Base-by-base conservation (phyloP, 2,888 invertebrate species). In the Hypomecis punctinalis region DNA sequence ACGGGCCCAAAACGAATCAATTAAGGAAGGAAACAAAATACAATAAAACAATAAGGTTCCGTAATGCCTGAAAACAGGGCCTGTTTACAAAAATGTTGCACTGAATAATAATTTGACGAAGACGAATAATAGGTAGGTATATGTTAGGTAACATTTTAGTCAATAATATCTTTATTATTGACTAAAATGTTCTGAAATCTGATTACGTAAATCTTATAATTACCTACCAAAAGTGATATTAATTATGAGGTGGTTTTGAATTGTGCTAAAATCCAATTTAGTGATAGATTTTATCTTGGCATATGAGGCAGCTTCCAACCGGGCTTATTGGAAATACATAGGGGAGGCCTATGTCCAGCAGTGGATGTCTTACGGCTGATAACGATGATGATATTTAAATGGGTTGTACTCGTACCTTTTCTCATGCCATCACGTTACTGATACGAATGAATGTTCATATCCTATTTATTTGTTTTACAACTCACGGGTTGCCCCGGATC, bases 341-440 rank as follows among this genome's bases (percentile, higher is more conserved):
- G n/a, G n/a, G n/a, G n/a, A n/a, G n/a, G n/a, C n/a, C n/a, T n/a
- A n/a, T n/a, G n/a, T n/a, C n/a, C n/a, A n/a, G n/a, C n/a, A n/a
- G n/a, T n/a, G n/a, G n/a, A n/a, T n/a, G n/a, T n/a, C n/a, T n/a
- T n/a, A n/a, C n/a, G n/a, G n/a, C n/a, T n/a, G n/a, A n/a, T n/a
- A n/a, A n/a, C n/a, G n/a, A n/a, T n/a, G n/a, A n/a, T n/a, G n/a
- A n/a, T n/a, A n/a, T n/a, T n/a, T 40, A 40, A 6, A 9, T 40
- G 40, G 40, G 40, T 40, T 40, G n/a, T n/a, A n/a, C n/a, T n/a
- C n/a, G 40, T 40, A 40, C 40, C 40, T 40, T 40, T 40, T 40
- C 40, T 40, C 6, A 40, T 40, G 40, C 40, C 9, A 40, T 5
- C 2, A 7, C 40, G 40, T 40, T 40, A 40, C 40, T 40, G 2